phyloP scores from a whole-genome alignment of 2,113 vertebrate genomes.

The Hyla sarda region DNA sequence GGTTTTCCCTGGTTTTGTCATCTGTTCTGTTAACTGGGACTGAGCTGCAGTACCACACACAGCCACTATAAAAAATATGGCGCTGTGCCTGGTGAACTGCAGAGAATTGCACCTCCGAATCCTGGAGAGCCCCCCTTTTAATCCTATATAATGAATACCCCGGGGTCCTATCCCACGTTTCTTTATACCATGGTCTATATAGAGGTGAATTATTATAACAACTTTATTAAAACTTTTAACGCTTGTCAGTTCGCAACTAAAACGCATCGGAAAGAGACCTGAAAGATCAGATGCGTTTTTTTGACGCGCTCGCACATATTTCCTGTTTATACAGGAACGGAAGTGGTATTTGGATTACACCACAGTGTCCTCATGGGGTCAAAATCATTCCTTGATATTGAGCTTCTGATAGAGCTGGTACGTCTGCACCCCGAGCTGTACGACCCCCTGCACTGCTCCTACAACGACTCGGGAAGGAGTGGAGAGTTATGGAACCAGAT shows the following conservation, averaged over 20 bases:
- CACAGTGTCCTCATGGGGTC: slow-evolving; percentile 18
- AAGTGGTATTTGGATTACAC: slow-evolving; percentile 27
- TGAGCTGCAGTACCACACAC: neutral
- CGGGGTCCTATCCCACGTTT: too few relatives aligned
- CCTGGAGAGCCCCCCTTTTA: too few relatives aligned
- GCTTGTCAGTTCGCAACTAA: neutral
- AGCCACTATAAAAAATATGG: neutral
- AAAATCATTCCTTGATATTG: slow-evolving; percentile 33
- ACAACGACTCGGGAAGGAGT: neutral
- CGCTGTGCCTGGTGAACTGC: neutral
- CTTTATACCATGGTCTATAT: too few relatives aligned
- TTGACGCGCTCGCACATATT: slow-evolving; percentile 36
- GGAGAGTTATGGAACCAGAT: neutral
- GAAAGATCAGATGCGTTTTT: slow-evolving; percentile 9
- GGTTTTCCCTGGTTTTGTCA: too few relatives aligned
- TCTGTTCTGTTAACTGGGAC: too few relatives aligned
- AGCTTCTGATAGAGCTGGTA: slow-evolving; percentile 17
- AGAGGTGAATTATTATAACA: too few relatives aligned
- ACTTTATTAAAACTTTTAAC: neutral
- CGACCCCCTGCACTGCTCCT: neutral
- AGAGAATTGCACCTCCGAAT: neutral
- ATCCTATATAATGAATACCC: too few relatives aligned
- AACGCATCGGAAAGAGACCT: neutral
- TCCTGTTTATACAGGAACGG: slow-evolving; percentile 38
- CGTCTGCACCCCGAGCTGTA: slow-evolving; percentile 29